Conservation (phyloP, 2,797 vertebrate genomes). For the Odontamblyopus lacepedii region DNA sequence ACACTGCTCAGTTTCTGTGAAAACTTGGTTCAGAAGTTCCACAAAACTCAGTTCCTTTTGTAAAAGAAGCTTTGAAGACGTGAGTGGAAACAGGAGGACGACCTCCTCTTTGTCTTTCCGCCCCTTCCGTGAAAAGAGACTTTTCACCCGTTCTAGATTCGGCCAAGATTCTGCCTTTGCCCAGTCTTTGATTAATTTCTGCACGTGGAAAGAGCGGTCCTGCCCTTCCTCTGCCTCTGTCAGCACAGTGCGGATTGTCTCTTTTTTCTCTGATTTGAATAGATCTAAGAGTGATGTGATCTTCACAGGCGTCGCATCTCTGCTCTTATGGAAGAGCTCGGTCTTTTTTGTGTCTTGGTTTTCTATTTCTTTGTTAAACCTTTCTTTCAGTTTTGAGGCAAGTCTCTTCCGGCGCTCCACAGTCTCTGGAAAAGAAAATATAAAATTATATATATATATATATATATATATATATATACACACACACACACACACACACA, state of each 20-base stretch:
- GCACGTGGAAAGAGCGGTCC: constrained; percentile 34
- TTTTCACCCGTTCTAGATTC: fast-evolving
- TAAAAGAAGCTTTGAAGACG: background rate
- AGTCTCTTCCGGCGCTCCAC: background rate
- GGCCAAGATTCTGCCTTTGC: background rate
- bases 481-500: background rate
- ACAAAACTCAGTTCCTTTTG: constrained; percentile 18
- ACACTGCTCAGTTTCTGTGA: background rate
- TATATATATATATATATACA: too few relatives aligned
- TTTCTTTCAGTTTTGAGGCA: fast-evolving
- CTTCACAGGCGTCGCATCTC: background rate
- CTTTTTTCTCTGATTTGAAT: background rate
- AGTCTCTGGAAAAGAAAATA: constrained; percentile 16
- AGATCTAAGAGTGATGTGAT: constrained; percentile 17
- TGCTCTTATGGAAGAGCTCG: constrained; percentile 39
- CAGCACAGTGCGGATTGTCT: constrained; percentile 26
- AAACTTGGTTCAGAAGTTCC: constrained; percentile 28
- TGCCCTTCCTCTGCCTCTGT: constrained; percentile 23
- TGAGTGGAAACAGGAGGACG: constrained; percentile 25
- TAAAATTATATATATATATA: too few relatives aligned
- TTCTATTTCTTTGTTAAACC: fast-evolving
- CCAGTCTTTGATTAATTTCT: constrained; percentile 19
- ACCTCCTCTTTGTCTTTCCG: fast-evolving
- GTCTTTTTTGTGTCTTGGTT: constrained; percentile 10
- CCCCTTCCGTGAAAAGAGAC: fast-evolving